Conservation (phyloP, 2,113 vertebrate genomes). For the Labeo catla region DNA sequence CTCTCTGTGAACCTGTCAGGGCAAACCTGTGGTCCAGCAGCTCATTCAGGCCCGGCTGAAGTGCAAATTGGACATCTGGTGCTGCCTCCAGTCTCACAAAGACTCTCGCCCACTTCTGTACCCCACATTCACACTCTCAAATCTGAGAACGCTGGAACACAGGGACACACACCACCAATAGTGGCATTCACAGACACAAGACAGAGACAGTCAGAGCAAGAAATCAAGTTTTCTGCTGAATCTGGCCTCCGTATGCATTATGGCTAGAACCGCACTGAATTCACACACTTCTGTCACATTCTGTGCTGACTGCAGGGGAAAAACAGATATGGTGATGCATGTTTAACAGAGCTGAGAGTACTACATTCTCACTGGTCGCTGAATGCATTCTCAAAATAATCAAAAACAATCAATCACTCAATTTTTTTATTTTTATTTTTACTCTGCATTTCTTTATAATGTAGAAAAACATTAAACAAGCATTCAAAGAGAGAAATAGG, state of each 20-base stretch:
- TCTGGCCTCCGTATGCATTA: neutral
- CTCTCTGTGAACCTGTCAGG: conserved; percentile 30
- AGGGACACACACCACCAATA: conserved; percentile 13
- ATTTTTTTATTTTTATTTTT: neutral
- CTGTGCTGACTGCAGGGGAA: neutral
- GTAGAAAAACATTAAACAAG: neutral
- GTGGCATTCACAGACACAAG: conserved; percentile 41
- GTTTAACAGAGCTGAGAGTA: neutral
- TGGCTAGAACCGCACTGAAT: neutral
- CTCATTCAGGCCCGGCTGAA: conserved; percentile 78
- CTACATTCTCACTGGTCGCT: neutral
- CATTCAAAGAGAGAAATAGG: neutral
- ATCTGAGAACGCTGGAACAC: conserved; percentile 27
- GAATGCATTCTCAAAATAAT: neutral
- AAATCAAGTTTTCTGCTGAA: conserved; percentile 5
- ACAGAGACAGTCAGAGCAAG: neutral
- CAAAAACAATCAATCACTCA: neutral
- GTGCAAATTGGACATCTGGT: conserved; percentile 85
- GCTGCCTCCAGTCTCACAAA: conserved; percentile 59
- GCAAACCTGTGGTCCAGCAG: conserved; percentile 63
- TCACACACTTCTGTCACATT: conserved; percentile 7
- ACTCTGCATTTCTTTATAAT: neutral
- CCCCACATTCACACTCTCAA: conserved; percentile 39
- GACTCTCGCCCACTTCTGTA: conserved; percentile 54
- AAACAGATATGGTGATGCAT: neutral